Conservation (phyloP, 2,888 invertebrate species). For the Dysmachus trigonus region DNA sequence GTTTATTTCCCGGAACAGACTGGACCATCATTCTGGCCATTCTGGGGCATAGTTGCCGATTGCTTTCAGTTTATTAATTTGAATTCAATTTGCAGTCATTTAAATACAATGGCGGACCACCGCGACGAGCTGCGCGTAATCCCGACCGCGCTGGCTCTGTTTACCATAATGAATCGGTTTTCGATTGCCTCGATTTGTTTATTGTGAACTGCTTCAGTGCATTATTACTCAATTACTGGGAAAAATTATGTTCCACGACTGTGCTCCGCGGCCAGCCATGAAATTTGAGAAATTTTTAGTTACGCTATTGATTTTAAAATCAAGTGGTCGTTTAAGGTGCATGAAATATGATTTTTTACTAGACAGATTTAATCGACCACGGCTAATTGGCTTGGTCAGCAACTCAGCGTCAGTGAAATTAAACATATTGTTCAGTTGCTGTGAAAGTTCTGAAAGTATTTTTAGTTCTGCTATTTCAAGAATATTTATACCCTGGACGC, state of each 20-base stretch:
- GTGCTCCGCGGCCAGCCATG: neutral
- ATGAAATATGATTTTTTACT: neutral
- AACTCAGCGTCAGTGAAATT: neutral
- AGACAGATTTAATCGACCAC: neutral
- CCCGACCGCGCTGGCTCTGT: neutral
- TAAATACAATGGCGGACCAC: conserved; percentile 39
- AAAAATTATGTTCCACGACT: neutral
- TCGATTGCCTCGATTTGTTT: conserved; percentile 16
- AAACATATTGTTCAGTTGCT: neutral
- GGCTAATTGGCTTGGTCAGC: neutral
- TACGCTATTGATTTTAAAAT: neutral
- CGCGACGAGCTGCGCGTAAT: neutral
- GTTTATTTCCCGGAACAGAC: neutral
- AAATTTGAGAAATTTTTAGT: neutral
- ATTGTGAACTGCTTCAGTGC: neutral
- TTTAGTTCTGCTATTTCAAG: too few relatives aligned
- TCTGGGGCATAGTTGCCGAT: neutral
- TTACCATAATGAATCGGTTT: conserved; percentile 37
- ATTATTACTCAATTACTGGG: conserved; percentile 28
- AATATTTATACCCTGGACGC: too few relatives aligned
- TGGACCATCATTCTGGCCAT: neutral
- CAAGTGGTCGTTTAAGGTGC: neutral
- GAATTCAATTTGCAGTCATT: conserved; percentile 42
- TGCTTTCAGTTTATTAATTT: conserved; percentile 38
- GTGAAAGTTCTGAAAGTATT: neutral